Conservation (phyloP, 2,888 invertebrate species). For the Colostygia pectinataria region DNA sequence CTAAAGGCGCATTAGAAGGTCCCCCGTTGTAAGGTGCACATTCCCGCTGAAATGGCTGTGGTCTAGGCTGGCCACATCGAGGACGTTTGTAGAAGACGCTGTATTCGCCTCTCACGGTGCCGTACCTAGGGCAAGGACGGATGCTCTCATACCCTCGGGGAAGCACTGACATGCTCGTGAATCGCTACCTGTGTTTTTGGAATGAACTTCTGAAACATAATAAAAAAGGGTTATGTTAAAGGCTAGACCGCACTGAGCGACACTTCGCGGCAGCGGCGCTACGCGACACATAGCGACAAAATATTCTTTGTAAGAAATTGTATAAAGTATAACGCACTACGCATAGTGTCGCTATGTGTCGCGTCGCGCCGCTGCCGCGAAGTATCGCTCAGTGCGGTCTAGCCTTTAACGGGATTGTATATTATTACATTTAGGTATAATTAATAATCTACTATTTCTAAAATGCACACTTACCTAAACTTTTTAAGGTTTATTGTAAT, state of each 20-base stretch:
- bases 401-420: too few species aligned
- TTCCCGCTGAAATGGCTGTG: slow-evolving; percentile 67
- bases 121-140: slow-evolving; percentile 59
- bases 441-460: too few species aligned
- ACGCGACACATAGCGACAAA: too few species aligned
- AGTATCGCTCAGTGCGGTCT: too few species aligned
- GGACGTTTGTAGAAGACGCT: slow-evolving; percentile 72
- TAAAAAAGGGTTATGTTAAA: not conserved
- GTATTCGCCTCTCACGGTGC: slow-evolving; percentile 62
- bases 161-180: slow-evolving; percentile 37
- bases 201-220: slow-evolving; percentile 9
- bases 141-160: slow-evolving; percentile 63
- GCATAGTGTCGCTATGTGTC: too few species aligned
- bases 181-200: slow-evolving; percentile 17
- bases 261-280: too few species aligned
- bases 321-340: too few species aligned
- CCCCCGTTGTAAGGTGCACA: slow-evolving; percentile 48
- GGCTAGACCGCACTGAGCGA: too few species aligned
- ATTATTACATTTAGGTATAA: not conserved
- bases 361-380: too few species aligned
- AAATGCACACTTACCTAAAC: slow-evolving; percentile 3
- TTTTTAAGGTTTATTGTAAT: slow-evolving; percentile 13
- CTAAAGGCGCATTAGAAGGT: slow-evolving; percentile 62
- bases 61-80: slow-evolving; percentile 68
- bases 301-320: too few species aligned